phyloP scores from a whole-genome alignment of 2,888 invertebrate genomes.

The Tipula confusa region DNA sequence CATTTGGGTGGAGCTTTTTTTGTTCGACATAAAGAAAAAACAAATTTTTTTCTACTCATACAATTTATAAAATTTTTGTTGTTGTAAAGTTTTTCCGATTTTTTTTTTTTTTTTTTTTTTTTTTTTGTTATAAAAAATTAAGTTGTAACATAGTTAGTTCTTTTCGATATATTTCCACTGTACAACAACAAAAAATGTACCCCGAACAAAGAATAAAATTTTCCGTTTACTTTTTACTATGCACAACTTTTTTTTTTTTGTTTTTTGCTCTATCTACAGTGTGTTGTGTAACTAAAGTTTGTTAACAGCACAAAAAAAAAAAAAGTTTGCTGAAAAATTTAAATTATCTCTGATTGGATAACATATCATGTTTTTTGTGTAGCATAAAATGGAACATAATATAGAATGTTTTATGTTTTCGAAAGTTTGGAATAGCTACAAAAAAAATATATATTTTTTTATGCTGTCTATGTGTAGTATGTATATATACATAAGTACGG shows the following conservation, averaged over 20 bases:
- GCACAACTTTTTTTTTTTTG: neutral
- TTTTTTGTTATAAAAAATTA: neutral
- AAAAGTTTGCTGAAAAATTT: neutral
- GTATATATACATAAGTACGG: neutral
- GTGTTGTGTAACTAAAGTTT: neutral
- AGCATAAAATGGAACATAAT: neutral
- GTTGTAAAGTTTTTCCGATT: neutral
- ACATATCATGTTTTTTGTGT: neutral
- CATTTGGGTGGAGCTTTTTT: constrained; percentile 16
- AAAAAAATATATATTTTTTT: too few relatives aligned
- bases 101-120: too few relatives aligned
- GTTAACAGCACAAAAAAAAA: neutral
- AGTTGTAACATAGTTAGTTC: neutral
- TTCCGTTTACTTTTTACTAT: neutral
- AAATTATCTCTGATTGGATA: constrained; percentile 25
- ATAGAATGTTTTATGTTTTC: neutral
- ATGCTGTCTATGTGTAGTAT: too few relatives aligned
- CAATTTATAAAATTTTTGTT: neutral
- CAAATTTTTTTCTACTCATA: neutral
- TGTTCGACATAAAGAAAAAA: neutral
- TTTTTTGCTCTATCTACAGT: too few relatives aligned
- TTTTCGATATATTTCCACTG: neutral
- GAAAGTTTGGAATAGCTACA: neutral
- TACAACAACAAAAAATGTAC: neutral
- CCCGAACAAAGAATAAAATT: neutral